Evolutionary conservation across 2,888 invertebrate genomes (phyloP).

Genomic region (Onchidella celtica): DNA sequence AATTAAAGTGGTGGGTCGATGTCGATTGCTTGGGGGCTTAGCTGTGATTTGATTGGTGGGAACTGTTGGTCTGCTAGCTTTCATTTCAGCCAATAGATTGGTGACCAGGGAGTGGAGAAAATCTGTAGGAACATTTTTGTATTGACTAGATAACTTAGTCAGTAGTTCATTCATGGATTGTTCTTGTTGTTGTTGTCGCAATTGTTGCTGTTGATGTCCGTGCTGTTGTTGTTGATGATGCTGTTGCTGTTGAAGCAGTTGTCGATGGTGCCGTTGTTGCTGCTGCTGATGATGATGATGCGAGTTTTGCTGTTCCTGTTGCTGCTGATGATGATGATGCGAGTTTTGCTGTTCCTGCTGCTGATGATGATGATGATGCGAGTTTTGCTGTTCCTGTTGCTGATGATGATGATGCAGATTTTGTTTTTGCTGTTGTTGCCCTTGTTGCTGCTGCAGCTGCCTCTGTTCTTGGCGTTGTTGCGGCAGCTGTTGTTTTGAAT

Average conservation of each 20-base stretch:
- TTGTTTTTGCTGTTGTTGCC: not conserved
- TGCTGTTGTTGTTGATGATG: not conserved
- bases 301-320: not conserved
- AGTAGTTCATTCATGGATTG: not conserved
- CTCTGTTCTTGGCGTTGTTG: not conserved
- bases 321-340: not conserved
- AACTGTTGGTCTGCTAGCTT: too few species aligned
- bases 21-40: too few species aligned
- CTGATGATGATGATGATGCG: too few species aligned
- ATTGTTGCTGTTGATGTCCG: not conserved
- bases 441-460: not conserved
- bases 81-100: not conserved
- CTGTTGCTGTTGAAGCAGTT: not conserved
- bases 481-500: not conserved
- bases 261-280: not conserved
- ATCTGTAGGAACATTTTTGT: not conserved
- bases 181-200: not conserved
- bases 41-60: too few species aligned
- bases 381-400: not conserved
- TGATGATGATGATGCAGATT: not conserved
- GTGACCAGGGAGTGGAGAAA: not conserved
- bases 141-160: not conserved
- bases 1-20: too few species aligned
- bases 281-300: not conserved
- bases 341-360: not conserved